phyloP scores from a whole-genome alignment of 2,888 invertebrate genomes.

The Pteria penguin region DNA sequence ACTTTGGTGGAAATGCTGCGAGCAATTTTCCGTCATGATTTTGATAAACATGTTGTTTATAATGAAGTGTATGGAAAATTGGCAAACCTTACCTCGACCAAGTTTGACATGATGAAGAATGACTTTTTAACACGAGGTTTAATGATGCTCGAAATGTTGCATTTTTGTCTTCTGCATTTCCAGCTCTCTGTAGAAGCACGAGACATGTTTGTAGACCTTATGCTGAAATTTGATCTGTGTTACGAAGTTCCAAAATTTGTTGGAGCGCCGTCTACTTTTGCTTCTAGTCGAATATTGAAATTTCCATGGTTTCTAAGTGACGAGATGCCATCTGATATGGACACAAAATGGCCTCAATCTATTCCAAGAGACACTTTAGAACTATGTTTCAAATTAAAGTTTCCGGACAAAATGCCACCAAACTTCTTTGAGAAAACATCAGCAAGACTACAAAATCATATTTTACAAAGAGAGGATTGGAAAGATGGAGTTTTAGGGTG shows the following conservation, averaged over 20 bases:
- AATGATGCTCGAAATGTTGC: slow-evolving; percentile 69
- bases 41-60: slow-evolving; percentile 64
- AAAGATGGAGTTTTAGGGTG: slow-evolving; percentile 69
- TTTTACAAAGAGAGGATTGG: slow-evolving; percentile 69
- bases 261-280: slow-evolving; percentile 54
- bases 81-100: slow-evolving; percentile 48
- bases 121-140: slow-evolving; percentile 67
- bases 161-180: slow-evolving; percentile 68
- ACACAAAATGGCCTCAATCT: slow-evolving; percentile 60
- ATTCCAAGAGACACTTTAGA: slow-evolving; percentile 53
- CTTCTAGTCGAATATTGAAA: slow-evolving; percentile 62
- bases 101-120: slow-evolving; percentile 63
- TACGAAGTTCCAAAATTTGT: slow-evolving; percentile 64
- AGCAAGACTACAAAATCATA: slow-evolving; percentile 66
- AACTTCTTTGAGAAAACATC: slow-evolving; percentile 75
- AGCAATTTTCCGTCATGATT: slow-evolving; percentile 73
- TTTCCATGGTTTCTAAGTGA: slow-evolving; percentile 74
- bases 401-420: slow-evolving; percentile 66
- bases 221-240: slow-evolving; percentile 75
- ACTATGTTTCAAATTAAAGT: slow-evolving; percentile 62
- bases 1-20: slow-evolving; percentile 73
- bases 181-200: slow-evolving; percentile 62
- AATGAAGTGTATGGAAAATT: slow-evolving; percentile 56
- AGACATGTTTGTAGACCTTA: slow-evolving; percentile 69
- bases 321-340: slow-evolving; percentile 57